phyloP scores from a whole-genome alignment of 2,888 invertebrate genomes.

The Halictus quadricinctus region DNA sequence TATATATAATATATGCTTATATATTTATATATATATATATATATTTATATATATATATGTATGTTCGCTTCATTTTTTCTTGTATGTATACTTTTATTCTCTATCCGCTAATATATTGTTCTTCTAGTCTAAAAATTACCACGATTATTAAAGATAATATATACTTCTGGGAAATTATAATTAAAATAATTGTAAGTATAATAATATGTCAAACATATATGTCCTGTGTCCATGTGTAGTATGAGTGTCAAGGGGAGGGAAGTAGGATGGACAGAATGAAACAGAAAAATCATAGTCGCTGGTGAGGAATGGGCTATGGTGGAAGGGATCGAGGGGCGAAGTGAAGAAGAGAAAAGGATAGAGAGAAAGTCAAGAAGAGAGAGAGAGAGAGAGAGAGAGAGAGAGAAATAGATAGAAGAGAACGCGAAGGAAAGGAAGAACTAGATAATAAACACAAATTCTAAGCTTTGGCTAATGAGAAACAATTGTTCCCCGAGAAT shows the following conservation, averaged over 20 bases:
- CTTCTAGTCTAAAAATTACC: constrained; percentile 80
- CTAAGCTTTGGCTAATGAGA: constrained; percentile 80
- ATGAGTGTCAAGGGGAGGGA: constrained; percentile 34
- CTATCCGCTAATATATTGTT: constrained; percentile 81
- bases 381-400: constrained; percentile 18
- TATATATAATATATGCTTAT: constrained; percentile 72
- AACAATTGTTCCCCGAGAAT: constrained; percentile 65
- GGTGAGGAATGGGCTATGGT: background rate
- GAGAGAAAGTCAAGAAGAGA: background rate
- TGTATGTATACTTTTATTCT: constrained; percentile 77
- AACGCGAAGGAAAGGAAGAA: constrained; percentile 49
- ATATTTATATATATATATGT: constrained; percentile 70
- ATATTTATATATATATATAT: constrained; percentile 70
- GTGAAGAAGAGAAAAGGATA: background rate
- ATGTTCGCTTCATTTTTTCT: constrained; percentile 74
- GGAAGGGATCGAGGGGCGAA: background rate
- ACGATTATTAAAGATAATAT: constrained; percentile 78
- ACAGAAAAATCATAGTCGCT: constrained; percentile 5
- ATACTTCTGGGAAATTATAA: constrained; percentile 73
- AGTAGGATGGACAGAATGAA: constrained; percentile 22
- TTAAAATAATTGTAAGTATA: constrained; percentile 74
- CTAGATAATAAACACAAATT: constrained; percentile 73
- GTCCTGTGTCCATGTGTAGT: constrained; percentile 65
- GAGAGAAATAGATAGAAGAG: constrained; percentile 17
- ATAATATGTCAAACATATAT: constrained; percentile 73